Base-by-base conservation (phyloP, 2,113 vertebrate genomes). In the Jacana jacana region DNA sequence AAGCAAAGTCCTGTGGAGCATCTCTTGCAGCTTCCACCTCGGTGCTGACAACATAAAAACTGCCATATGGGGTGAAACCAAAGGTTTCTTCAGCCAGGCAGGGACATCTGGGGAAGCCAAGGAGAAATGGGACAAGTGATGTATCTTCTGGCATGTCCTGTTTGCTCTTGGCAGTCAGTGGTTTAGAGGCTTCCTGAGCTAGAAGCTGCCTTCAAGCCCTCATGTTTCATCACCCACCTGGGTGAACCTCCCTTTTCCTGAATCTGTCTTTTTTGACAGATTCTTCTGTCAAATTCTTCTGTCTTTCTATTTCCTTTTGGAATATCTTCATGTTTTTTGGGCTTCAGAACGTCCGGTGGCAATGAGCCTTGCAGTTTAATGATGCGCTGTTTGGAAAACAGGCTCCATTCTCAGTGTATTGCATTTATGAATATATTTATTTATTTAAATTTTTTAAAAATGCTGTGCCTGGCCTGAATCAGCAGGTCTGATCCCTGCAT, bases 31-130 rank as follows among this genome's bases (percentile, higher is more conserved):
- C 3, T 8, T 20, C 30, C n/a, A 14, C 25, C 39, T 30, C 0
- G 1, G 35, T 42, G 37, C 25, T 78, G 55, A n/a, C 69, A 49
- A 4, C 11, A 0, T 24, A 33, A 1, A 6, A 23, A n/a, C 9
- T 48, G 33, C 72, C 27, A 2, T 1, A 1, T 0, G 2, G 25
- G 79, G 30, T 52, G 2, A 2, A 52, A 39, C 4, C 13, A 6
- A 40, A 72, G 49, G 7, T 52, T 89, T 55, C 16, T 71, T 42
- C 39, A 68, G 68, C 4, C 25, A 19, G 20, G 5, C 4, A 0
- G 3, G 30, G 64, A 13, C 19, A 30, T 31, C 28, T 46, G 69
- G 19, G 35, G 30, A 49, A 58, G 54, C 27, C 40, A n/a, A 9
- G 81, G 57, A 76, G 73, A 80, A 8, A 8, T 17, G 54, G 76